A percentile compares a stretch with the other conserved stretches of the same genome.
phyloP scores from a whole-genome alignment of 2,113 vertebrate genomes.

The Bubo scandiacus region DNA sequence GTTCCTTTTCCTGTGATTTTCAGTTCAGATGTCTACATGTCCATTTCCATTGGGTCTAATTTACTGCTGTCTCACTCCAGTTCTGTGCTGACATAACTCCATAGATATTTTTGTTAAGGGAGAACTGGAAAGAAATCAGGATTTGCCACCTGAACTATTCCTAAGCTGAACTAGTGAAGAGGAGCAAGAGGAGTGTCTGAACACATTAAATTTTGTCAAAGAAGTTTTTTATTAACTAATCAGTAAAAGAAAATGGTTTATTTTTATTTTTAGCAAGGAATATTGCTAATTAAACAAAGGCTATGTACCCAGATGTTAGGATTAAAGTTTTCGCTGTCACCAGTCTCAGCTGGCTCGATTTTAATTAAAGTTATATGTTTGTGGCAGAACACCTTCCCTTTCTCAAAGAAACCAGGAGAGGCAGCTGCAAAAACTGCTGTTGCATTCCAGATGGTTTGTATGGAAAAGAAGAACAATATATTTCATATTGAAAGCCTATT shows the following conservation, averaged over 20 bases:
- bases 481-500: neutral
- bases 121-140: neutral
- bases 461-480: neutral
- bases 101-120: neutral
- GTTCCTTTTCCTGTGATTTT: conserved; percentile 20
- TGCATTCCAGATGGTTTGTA: neutral
- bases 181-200: neutral
- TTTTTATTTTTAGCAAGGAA: neutral
- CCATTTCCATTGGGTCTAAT: conserved; percentile 21
- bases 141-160: neutral
- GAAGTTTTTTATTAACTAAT: neutral
- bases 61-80: neutral
- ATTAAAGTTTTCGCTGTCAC: neutral
- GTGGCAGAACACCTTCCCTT: neutral
- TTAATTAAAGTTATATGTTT: neutral
- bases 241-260: neutral
- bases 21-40: conserved; percentile 4
- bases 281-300: neutral
- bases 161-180: neutral
- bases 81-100: neutral
- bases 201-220: neutral
- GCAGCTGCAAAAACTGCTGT: neutral
- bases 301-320: neutral
- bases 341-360: neutral
- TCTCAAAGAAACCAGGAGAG: neutral